Evolutionary conservation across 1,140 invertebrate species (phyloP).

Genomic region (Scylla paramamosain): DNA sequence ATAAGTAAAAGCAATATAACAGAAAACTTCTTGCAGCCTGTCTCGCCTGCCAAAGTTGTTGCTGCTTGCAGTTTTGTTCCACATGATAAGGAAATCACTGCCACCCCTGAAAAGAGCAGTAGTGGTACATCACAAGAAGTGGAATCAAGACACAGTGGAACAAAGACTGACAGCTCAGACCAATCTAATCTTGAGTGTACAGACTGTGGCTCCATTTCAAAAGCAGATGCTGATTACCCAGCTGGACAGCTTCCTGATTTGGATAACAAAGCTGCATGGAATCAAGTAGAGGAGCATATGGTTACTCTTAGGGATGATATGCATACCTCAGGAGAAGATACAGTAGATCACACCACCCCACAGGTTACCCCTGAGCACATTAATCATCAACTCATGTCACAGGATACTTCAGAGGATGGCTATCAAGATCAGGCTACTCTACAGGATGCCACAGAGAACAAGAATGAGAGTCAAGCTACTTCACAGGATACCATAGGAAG

Average conservation of each 20-base stretch:
- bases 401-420: no score
- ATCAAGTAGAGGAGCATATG: neutral
- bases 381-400: no score
- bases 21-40: neutral
- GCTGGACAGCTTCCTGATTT: no score
- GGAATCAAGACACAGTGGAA: neutral
- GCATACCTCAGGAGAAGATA: neutral
- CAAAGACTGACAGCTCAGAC: neutral
- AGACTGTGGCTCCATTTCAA: no score
- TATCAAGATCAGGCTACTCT: no score
- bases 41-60: neutral
- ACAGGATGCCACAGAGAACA: no score
- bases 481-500: neutral
- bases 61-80: conserved; percentile 27
- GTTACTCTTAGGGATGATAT: neutral
- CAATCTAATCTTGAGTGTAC: no score
- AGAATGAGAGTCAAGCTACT: no score
- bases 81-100: neutral
- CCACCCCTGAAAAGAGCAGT: neutral
- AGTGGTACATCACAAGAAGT: neutral
- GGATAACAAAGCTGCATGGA: neutral
- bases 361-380: no score
- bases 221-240: no score
- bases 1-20: neutral
- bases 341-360: no score